A percentile compares a stretch with the other conserved stretches of the same genome.
Conservation (phyloP, 2,113 vertebrate species). For the Sigmodon hispidus region DNA sequence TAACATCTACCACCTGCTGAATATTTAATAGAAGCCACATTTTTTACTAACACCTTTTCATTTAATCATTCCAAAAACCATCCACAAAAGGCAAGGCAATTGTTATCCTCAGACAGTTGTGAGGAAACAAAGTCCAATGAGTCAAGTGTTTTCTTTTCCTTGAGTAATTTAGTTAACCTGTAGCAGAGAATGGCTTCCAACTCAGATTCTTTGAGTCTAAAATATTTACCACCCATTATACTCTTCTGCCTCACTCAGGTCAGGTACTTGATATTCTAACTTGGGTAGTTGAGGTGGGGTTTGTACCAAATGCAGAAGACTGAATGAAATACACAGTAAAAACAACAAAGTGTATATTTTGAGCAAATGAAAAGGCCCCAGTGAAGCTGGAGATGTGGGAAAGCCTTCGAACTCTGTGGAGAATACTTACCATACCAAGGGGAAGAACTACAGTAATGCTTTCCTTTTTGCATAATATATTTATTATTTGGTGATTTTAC, state of each 20-base stretch:
- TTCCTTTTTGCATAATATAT: no score
- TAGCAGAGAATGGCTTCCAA: not conserved
- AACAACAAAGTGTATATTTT: not conserved
- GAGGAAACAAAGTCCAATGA: not conserved
- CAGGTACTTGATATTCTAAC: not conserved
- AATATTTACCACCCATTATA: not conserved
- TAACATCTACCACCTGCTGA: not conserved
- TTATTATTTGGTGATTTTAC: no score
- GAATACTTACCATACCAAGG: not conserved
- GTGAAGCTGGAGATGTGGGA: not conserved
- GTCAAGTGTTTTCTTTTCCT: not conserved
- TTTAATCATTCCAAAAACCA: not conserved
- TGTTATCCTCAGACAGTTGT: not conserved
- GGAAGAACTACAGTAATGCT: not conserved
- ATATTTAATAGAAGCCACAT: not conserved
- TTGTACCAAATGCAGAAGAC: not conserved
- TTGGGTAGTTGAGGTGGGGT: not conserved
- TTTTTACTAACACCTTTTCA: constrained; percentile 13
- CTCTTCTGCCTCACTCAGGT: not conserved
- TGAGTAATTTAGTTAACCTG: not conserved
- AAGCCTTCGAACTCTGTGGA: not conserved
- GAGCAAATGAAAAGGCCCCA: not conserved
- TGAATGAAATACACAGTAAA: not conserved
- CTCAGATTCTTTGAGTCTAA: not conserved
- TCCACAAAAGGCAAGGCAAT: not conserved